Base-by-base conservation (phyloP, 2,888 invertebrate genomes). In the Cephus pygmeus region DNA sequence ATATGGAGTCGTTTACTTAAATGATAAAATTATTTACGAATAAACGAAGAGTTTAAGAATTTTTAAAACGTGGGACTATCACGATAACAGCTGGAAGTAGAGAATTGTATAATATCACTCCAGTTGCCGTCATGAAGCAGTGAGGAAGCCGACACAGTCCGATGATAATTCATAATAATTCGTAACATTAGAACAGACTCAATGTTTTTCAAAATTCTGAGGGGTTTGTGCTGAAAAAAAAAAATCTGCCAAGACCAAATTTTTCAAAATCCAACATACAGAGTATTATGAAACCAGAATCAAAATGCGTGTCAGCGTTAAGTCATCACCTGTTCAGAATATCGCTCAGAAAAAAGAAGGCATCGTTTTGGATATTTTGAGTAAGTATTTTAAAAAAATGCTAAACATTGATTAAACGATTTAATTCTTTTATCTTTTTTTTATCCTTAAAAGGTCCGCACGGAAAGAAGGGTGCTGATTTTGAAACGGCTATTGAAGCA, bases 401-500 rank as follows among this genome's bases (percentile, higher is more conserved):
- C 4, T 56, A 2, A 23, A 0, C 12, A 56, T 23, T 9, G 23
- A 56, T 23, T 1, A 56, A 2, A 23, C 56, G 23, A 56, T 56
- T 56, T 23, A 56, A 23, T 9, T 23, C 6, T 15, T 56, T 23
- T 9, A 23, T 56, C 9, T 9, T 56, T 9, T 56, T 56, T 9
- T 23, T 56, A 23, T 56, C 56, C 56, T 56, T 23, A 1, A 56
- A 56, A 56, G 56, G 9, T 23, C 6, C 9, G 9, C 56, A 56
- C 9, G 23, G 56, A 56, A 56, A 56, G 12, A 85, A 85, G 36
- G 75, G 77, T 4, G 94, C 94, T 0, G 94, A 95, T 88, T 96
- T 96, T 89, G 96, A 96, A 85, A 93, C 92, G n/a, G 96, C 96
- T 0, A 94, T 96, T 69, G 91, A 93, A 0, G 93, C 94, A 1